Evolutionary conservation across 2,888 invertebrate species (phyloP).

Genomic region (Philonicus albiceps): DNA sequence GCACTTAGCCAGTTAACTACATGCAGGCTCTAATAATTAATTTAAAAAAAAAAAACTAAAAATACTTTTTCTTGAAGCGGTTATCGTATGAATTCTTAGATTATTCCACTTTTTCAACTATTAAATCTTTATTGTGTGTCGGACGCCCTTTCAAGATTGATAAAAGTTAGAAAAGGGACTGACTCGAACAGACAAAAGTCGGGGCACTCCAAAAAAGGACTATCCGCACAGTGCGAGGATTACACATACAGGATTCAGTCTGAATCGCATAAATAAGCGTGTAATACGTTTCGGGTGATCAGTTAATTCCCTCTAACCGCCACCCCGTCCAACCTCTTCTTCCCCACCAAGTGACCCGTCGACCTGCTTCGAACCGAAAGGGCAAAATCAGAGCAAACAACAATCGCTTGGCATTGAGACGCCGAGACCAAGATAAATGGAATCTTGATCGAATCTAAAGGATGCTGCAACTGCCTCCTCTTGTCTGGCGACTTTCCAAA

Average conservation of each 20-base stretch:
- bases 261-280: not conserved
- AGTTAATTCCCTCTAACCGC: not conserved
- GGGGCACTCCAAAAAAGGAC: not conserved
- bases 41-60: not conserved
- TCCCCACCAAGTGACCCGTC: not conserved
- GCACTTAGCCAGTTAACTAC: too few relatives aligned
- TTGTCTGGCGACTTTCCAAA: not conserved
- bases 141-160: not conserved
- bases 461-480: not conserved
- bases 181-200: not conserved
- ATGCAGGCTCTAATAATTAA: too few relatives aligned
- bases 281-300: not conserved
- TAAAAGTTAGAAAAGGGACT: not conserved
- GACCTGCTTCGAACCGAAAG: not conserved
- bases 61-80: not conserved
- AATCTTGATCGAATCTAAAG: slow-evolving; percentile 15
- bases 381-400: not conserved
- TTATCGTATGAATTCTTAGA: not conserved
- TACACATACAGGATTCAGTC: not conserved
- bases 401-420: not conserved
- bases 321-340: not conserved
- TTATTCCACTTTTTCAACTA: not conserved
- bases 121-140: not conserved
- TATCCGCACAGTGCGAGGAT: not conserved
- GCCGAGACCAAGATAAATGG: slow-evolving; percentile 18